Base-by-base conservation (phyloP, 2,797 vertebrate genomes). In the Spea hammondii region DNA sequence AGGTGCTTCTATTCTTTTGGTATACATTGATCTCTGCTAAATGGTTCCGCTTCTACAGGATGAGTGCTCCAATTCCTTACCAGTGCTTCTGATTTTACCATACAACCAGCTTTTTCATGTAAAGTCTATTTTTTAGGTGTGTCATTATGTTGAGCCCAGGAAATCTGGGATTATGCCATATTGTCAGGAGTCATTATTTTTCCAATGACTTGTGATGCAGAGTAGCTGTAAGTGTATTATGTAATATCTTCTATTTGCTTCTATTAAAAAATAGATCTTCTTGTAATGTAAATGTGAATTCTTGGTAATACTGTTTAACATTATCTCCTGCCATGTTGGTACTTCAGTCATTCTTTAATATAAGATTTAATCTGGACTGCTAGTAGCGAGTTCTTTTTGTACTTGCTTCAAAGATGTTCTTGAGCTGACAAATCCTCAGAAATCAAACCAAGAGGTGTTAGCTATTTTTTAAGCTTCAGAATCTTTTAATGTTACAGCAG, bases 261-360 rank as follows among this genome's bases (percentile, higher is more conserved):
- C 54, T 32, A 74, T 64, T 79, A 62, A 68, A 57, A 79, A 74
- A 13, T 46, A 67, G 48, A 75, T 76, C 48, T 57, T 68, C 10
- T 54, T 69, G 47, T 74, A 62, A 74, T 74, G 53, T 69, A 74
- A 74, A 79, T 74, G 46, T 53, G 65, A 49, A 66, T 69, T 68
- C 55, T 46, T 9, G 9, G 54, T 69, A 74, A 79, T 69, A 7
- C 78, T 74, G 9, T 69, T 74, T 74, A 46, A 46, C 10, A 13
- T 74, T 73, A 68, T 79, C 71, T 79, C 65, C 55, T 64, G 65
- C 71, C 51, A 79, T 74, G 48, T 71, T 62, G 49, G 65, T 45
- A 53, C 55, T 79, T 69, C 71, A 60, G 71, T 50, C 55, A 47
- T 74, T 68, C 64, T 74, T 74, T 74, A 74, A 74, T 69, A 74